Percentiles rank a stretch among this genome's conserved stretches.
These are phyloP conservation scores for Lamellibrachia columna DNA, from an alignment of 2,888 invertebrate species.

Conservation along the genomic window DNA sequence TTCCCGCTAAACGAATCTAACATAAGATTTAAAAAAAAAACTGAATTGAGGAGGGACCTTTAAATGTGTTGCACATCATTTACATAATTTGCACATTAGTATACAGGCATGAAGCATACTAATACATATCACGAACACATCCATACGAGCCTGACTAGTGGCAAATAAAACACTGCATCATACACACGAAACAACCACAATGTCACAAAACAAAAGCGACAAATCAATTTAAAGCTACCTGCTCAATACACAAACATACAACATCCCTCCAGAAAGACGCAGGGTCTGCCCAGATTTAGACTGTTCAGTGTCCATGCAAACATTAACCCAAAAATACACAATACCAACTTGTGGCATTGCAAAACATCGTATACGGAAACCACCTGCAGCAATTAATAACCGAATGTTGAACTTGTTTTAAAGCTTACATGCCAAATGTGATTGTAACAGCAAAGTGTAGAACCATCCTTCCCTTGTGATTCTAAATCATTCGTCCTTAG, in stretches of 20 bases:
- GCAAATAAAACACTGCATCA: not conserved
- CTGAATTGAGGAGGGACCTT: no score
- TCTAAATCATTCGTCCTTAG: not conserved
- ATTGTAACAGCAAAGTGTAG: not conserved
- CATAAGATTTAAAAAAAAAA: no score
- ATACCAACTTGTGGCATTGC: not conserved
- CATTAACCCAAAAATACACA: not conserved
- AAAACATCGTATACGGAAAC: not conserved
- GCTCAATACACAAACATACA: not conserved
- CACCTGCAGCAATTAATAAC: not conserved
- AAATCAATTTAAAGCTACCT: not conserved
- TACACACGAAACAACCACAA: not conserved
- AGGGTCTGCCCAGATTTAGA: not conserved
- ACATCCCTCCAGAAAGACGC: not conserved
- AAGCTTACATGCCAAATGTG: not conserved
- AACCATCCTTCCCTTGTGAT: not conserved
- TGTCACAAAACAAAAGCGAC: not conserved
- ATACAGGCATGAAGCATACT: not conserved
- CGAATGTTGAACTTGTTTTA: not conserved
- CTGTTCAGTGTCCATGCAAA: not conserved
- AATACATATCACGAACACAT: not conserved
- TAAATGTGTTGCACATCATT: no score
- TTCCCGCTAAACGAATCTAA: no score
- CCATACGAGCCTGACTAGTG: not conserved
- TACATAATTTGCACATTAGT: not conserved